Evolutionary conservation across 2,113 vertebrate species (phyloP).

Genomic region (Gadus chalcogrammus): DNA sequence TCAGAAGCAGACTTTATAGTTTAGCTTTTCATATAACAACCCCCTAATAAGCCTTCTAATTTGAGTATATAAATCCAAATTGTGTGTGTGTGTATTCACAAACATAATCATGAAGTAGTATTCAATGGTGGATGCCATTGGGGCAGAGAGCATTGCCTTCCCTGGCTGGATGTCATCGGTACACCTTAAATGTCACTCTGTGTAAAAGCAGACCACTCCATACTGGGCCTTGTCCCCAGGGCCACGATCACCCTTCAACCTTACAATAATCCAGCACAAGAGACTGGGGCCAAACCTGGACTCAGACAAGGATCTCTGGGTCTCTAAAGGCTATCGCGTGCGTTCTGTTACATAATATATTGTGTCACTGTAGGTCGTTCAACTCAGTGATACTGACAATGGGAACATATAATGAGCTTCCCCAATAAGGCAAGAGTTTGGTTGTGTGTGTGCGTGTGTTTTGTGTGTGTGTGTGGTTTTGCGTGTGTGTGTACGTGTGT

Average conservation of each 20-base stretch:
- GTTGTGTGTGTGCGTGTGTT: too few species aligned
- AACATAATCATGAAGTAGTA: too few species aligned
- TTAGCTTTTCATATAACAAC: constrained; percentile 9
- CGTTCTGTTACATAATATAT: constrained; percentile 47
- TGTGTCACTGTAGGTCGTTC: constrained; percentile 40
- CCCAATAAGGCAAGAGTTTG: too few species aligned
- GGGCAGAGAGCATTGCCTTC: constrained; percentile 42
- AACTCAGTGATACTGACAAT: too few species aligned
- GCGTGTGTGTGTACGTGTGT: not conserved
- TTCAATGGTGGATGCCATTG: too few species aligned
- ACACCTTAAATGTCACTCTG: constrained; percentile 66
- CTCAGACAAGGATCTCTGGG: constrained; percentile 5
- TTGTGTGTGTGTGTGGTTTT: too few species aligned
- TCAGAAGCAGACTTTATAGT: constrained; percentile 3
- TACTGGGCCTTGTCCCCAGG: constrained; percentile 33
- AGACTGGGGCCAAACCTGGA: constrained; percentile 39
- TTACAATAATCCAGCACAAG: constrained; percentile 49
- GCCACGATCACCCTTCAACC: constrained; percentile 64
- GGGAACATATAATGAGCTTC: not conserved
- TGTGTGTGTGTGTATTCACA: not conserved
- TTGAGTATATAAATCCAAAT: constrained; percentile 10
- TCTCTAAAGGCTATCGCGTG: constrained; percentile 37
- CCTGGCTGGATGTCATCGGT: constrained; percentile 57
- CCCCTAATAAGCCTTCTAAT: constrained; percentile 16
- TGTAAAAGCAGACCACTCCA: constrained; percentile 25